Evolutionary conservation across 2,113 vertebrate species (phyloP), one percentile per base, ranked within the genome.

Genomic region (Corythornis cristatus): DNA sequence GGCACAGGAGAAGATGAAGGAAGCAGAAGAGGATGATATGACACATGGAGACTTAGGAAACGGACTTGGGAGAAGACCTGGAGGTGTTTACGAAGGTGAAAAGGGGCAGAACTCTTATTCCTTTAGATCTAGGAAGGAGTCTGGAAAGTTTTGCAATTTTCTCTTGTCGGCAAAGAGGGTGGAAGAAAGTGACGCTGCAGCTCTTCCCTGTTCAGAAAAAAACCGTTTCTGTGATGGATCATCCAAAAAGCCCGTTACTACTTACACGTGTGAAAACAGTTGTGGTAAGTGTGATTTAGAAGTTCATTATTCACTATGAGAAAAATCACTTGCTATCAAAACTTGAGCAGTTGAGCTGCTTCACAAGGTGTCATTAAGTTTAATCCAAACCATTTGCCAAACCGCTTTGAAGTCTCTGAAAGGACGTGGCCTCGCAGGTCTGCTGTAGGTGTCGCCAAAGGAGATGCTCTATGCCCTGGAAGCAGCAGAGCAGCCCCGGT

Each of bases 21-120:
- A 96, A 64, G 48, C 45, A 9, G 97, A 97, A 56, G 98, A 99
- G 1, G 98, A 99, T 93, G 98, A 99, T 88, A 98, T 99, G 99
- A 83, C 92, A 1, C 96, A 97, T 5, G 99, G 99, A 31, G 99
- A 99, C 74, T 93, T 99, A 65, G 99, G 99, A 6, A 97, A 98
- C 1, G 99, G 99, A 22, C 96, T 98, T 5, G 93, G 95, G 31
- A 37, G 96, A 90, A 97, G 97, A 91, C 96, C 97, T 2, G 96
- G 97, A 12, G 83, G 88, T 51, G 72, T 97, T 72, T 97, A 94
- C 45, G 92, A 96, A 71, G 71, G 16, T 9, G 95, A 84, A 45
- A 40, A 56, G 33, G 46, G 86, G 16, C 11, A 37, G 4, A 79
- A 43, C n/a, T 37, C 37, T 37, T 37, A 37, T 37, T 37, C 71